Conservation (phyloP, 2,797 vertebrate species). For the Netta rufina region DNA sequence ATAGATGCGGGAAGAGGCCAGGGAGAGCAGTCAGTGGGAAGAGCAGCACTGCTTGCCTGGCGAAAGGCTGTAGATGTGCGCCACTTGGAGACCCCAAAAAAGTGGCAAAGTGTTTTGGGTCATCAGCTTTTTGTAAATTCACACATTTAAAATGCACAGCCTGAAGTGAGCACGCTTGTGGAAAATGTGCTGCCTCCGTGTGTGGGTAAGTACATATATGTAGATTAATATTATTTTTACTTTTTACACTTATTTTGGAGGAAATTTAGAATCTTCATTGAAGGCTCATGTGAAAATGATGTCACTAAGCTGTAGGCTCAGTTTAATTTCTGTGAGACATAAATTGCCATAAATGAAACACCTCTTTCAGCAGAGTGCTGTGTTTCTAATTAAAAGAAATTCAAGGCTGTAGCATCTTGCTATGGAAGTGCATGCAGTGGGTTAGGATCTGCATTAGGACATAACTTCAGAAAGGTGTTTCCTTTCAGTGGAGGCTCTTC, state of each 20-base stretch:
- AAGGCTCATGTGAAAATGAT: not conserved
- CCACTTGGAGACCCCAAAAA: not conserved
- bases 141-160: not conserved
- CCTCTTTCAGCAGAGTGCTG: not conserved
- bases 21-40: not conserved
- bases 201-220: not conserved
- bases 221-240: not conserved
- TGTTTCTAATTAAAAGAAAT: not conserved
- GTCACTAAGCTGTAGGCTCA: not conserved
- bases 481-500: not conserved
- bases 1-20: not conserved
- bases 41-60: not conserved
- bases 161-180: not conserved
- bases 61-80: not conserved
- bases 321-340: not conserved
- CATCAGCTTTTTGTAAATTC: not conserved
- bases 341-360: not conserved
- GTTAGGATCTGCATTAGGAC: not conserved
- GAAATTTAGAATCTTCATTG: not conserved
- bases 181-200: not conserved
- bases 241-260: not conserved
- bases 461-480: not conserved
- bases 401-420: not conserved
- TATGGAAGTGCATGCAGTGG: not conserved
- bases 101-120: not conserved